A percentile compares a stretch with the other conserved stretches of the same genome.
Evolutionary conservation across 2,113 vertebrate genomes (phyloP).

Genomic region (Macroglossus sobrinus): DNA sequence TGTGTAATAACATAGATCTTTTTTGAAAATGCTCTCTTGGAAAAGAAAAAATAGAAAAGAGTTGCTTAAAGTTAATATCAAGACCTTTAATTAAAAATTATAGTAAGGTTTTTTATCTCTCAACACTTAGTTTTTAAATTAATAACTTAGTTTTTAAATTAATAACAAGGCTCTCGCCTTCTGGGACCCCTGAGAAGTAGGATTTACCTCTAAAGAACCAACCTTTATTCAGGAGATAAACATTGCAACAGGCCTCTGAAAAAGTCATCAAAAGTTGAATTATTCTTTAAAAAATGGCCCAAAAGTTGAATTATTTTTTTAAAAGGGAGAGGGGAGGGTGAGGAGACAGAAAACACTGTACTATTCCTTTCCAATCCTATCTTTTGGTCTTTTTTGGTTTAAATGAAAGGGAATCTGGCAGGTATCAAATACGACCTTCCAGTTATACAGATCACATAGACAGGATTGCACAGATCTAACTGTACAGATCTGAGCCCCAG

Average conservation of each 20-base stretch:
- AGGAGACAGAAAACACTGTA: background rate
- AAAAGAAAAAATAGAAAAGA: background rate
- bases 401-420: background rate
- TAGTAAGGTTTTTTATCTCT: background rate
- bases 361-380: background rate
- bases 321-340: background rate
- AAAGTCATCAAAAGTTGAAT: constrained; percentile 1
- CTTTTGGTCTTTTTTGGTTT: background rate
- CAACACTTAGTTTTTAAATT: background rate
- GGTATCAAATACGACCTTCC: background rate
- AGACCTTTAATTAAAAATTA: constrained; percentile 6
- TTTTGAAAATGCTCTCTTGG: background rate
- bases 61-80: background rate
- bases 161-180: background rate
- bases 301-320: no score
- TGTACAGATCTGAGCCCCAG: background rate
- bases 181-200: background rate
- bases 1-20: background rate
- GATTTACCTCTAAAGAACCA: background rate
- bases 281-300: background rate
- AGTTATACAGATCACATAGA: background rate
- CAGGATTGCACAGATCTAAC: background rate
- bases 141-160: background rate
- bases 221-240: background rate
- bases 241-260: background rate